Evolutionary conservation across 2,888 invertebrate genomes (phyloP), one percentile per base, ranked within the genome.

Genomic region (Dilophus febrilis): DNA sequence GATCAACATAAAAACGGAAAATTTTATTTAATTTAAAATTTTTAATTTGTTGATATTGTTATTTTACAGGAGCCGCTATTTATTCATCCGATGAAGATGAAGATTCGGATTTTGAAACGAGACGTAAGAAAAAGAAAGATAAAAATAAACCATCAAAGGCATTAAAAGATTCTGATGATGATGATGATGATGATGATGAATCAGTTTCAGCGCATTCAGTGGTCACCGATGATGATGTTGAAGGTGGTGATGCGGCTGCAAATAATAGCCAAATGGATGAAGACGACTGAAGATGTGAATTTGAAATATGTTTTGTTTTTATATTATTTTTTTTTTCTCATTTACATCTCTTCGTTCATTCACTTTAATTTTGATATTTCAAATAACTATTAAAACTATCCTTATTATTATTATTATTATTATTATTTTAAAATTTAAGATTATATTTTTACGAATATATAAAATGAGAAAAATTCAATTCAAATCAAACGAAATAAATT

Each of bases 61-160:
- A 66, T 44, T 63, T 64, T 50, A 64, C 61, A 45, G 67, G 65
- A 42, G 73, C 74, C 1, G 72, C 76, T 8, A 91, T 90, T 53
- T 91, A 90, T 64, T 90, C 90, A 0, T 85, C 87, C 0, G 88
- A 88, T 49, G 88, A 86, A 19, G 63, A n/a, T n/a, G n/a, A 62
- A 43, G 63, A 63, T 45, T 86, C 85, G 0, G 86, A 86, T 53
- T 75, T 86, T 47, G 87, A 88, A 51, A 74, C 76, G 0, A 65
- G 75, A 1, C 71, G 81, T 41, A 74, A 74, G 19, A 73, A 79
- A 40, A 77, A 81, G 38, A 63, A 73, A 22, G 81, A 81, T 54
- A 78, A 84, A 52, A 71, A 78, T 3, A 84, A 83, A 56, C 77
- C 75, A 47, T 71, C 78, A 4, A 84, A 84, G 55, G 80, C 78